phyloP scores from a whole-genome alignment of 2,888 invertebrate species.

The Protodeltote pygarga region DNA sequence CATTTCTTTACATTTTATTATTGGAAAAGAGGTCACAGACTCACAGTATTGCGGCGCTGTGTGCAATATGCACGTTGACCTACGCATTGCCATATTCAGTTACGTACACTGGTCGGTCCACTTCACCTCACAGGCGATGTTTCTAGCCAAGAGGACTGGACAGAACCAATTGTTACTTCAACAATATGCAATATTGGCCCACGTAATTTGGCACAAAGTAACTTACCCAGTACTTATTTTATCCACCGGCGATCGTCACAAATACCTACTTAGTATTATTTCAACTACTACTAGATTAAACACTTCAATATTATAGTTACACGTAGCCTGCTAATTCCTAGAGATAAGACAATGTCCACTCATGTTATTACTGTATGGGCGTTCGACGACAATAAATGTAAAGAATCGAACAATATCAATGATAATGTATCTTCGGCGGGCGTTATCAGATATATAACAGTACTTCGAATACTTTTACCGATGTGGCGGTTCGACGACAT shows the following conservation, averaged over 20 bases:
- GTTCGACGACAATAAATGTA: slow-evolving; percentile 61
- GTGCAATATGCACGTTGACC: slow-evolving; percentile 58
- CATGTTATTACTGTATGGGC: slow-evolving; percentile 66
- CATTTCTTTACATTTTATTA: slow-evolving; percentile 36
- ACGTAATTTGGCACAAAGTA: slow-evolving; percentile 1
- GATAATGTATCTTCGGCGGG: slow-evolving; percentile 68
- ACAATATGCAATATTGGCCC: neutral
- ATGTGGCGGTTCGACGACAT: slow-evolving; percentile 48
- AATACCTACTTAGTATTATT: slow-evolving; percentile 19
- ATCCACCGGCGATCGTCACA: slow-evolving; percentile 30
- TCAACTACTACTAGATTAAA: slow-evolving; percentile 43
- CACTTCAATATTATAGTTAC: slow-evolving; percentile 51
- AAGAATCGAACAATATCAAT: slow-evolving; percentile 68
- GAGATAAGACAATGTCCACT: slow-evolving; percentile 74
- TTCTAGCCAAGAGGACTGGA: slow-evolving; percentile 10
- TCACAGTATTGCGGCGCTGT: slow-evolving; percentile 41
- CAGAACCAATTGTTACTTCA: slow-evolving; percentile 2
- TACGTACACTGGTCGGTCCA: slow-evolving; percentile 45
- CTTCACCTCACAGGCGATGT: slow-evolving; percentile 19
- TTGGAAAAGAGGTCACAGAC: slow-evolving; percentile 55
- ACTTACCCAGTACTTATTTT: slow-evolving; percentile 27
- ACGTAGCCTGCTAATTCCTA: slow-evolving; percentile 57
- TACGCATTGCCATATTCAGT: slow-evolving; percentile 58
- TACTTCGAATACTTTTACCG: slow-evolving; percentile 64
- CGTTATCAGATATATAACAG: slow-evolving; percentile 75